Conservation (phyloP, 2,113 vertebrate species). For the Cariama cristata region DNA sequence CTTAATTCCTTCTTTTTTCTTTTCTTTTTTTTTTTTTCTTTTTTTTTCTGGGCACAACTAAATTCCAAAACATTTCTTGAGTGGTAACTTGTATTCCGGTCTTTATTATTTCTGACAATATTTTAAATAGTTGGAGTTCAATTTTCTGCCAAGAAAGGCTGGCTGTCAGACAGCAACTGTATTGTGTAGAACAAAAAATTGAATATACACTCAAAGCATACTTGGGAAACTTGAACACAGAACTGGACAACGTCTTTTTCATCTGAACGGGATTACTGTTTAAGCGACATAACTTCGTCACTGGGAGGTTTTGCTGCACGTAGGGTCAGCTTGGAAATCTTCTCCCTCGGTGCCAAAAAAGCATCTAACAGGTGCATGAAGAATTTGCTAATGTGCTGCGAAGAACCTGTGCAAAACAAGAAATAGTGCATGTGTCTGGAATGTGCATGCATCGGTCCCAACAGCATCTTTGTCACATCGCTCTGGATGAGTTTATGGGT, state of each 20-base stretch:
- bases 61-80: conserved; percentile 33
- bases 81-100: not conserved
- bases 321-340: conserved; percentile 65
- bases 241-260: not conserved
- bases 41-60: not conserved
- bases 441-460: not conserved
- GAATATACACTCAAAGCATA: conserved; percentile 13
- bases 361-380: conserved; percentile 69
- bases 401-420: not conserved
- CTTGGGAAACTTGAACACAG: conserved; percentile 3
- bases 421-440: not conserved
- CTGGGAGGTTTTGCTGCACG: conserved; percentile 41
- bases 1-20: not conserved
- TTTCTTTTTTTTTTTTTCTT: not conserved
- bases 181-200: not conserved
- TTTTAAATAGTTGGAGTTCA: conserved; percentile 50
- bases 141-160: conserved; percentile 20
- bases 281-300: conserved; percentile 54
- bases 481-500: not conserved
- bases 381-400: not conserved
- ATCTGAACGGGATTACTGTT: conserved; percentile 72
- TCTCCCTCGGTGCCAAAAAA: not conserved
- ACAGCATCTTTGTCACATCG: not conserved
- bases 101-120: conserved; percentile 67
- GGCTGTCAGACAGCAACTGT: not conserved